These are phyloP conservation scores for Priocnemis perturbator DNA, from an alignment of 2,888 invertebrate species.

Conservation along the genomic window DNA sequence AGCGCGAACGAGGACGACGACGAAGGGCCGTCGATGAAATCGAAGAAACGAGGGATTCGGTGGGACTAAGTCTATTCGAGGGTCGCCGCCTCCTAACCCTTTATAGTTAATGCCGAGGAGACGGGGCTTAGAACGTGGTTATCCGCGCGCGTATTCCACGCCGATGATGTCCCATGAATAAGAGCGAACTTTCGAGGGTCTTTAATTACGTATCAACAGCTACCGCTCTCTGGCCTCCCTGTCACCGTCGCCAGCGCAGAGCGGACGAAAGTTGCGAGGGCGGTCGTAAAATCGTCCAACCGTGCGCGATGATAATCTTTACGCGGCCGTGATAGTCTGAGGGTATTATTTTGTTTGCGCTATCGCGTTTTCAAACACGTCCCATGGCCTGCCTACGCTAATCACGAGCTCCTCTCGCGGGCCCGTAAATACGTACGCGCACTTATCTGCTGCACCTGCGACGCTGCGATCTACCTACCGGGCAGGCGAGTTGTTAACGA, in stretches of 20 bases:
- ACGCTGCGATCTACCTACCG: conserved; percentile 37
- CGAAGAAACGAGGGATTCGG: conserved; percentile 56
- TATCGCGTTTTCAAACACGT: not conserved
- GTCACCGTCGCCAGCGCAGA: no score
- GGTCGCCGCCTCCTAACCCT: conserved; percentile 63
- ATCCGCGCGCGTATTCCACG: no score
- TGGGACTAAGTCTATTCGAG: conserved; percentile 48
- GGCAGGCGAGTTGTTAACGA: conserved; percentile 1
- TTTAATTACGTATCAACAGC: no score
- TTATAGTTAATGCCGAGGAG: conserved; percentile 52
- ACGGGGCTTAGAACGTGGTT: conserved; percentile 51
- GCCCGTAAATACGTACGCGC: conserved; percentile 25
- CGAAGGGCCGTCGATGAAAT: conserved; percentile 44
- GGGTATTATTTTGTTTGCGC: no score
- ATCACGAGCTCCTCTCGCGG: conserved; percentile 32
- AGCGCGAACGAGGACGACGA: conserved; percentile 23
- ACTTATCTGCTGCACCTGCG: conserved; percentile 51
- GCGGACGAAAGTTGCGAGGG: no score
- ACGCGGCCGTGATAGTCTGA: no score
- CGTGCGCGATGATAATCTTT: no score
- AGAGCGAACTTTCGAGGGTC: no score
- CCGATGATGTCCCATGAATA: conserved; percentile 26
- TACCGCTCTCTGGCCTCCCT: no score
- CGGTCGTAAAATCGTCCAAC: no score
- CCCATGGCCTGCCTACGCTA: conserved; percentile 29